Conservation (phyloP, 1,140 invertebrate genomes). For the Drosophila mojavensis region DNA sequence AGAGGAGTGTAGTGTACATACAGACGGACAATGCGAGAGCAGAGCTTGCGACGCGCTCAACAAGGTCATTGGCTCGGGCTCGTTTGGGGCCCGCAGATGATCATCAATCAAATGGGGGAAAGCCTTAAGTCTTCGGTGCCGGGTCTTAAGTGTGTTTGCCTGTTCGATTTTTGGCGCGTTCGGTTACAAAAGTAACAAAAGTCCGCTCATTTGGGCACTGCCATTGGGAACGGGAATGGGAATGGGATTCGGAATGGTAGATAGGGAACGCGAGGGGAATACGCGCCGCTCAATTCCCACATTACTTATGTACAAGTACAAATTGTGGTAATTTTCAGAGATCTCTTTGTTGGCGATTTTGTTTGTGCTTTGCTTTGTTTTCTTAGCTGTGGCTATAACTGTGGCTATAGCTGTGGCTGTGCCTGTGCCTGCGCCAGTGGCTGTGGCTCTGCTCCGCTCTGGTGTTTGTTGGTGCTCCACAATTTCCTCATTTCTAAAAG, state of each 20-base stretch:
- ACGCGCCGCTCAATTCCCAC: slow-evolving; percentile 64
- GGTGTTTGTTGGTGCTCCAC: slow-evolving; percentile 45
- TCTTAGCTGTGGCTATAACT: not conserved
- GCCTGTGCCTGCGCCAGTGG: not conserved
- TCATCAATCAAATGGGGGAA: slow-evolving; percentile 75
- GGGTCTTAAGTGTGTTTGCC: slow-evolving; percentile 71
- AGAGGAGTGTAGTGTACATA: not conserved
- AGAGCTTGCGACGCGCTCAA: slow-evolving; percentile 44
- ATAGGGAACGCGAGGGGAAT: not conserved
- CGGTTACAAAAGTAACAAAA: slow-evolving; percentile 39
- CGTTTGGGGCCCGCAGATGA: slow-evolving; percentile 47
- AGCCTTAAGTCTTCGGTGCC: slow-evolving; percentile 37
- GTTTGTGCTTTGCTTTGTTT: slow-evolving; percentile 24
- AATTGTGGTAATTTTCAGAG: slow-evolving; percentile 81
- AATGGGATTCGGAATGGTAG: too few species aligned
- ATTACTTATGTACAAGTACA: slow-evolving; percentile 83
- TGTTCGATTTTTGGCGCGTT: slow-evolving; percentile 65
- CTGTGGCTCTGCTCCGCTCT: not conserved
- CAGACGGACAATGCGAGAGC: too few species aligned
- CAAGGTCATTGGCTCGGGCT: slow-evolving; percentile 75
- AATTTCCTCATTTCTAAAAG: slow-evolving; percentile 80
- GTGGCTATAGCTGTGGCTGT: not conserved
- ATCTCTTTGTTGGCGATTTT: slow-evolving; percentile 69
- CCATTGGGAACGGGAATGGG: too few species aligned
- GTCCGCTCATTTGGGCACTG: slow-evolving; percentile 23